phyloP scores from a whole-genome alignment of 1,140 invertebrate genomes.

The Glomeris maerens region DNA sequence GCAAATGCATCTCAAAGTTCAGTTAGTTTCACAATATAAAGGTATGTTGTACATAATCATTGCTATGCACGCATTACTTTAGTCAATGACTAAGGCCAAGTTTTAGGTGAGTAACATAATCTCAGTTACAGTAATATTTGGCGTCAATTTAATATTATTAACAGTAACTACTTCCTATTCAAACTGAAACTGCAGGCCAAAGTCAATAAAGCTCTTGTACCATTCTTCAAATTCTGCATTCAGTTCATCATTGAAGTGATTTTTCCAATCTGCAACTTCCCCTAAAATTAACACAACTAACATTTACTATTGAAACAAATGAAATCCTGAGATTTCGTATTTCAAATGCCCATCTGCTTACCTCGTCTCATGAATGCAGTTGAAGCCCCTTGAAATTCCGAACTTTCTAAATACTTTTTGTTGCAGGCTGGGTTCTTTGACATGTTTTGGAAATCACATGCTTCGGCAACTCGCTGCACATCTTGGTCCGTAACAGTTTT shows the following conservation, averaged over 20 bases:
- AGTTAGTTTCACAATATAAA: too few species aligned
- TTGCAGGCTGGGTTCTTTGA: constrained; percentile 53
- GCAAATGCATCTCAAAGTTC: too few species aligned
- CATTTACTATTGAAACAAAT: background rate
- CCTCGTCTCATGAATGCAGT: constrained; percentile 25
- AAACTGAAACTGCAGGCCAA: too few species aligned
- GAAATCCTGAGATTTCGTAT: constrained; percentile 22
- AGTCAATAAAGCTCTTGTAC: too few species aligned
- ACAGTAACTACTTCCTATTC: too few species aligned
- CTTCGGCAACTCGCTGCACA: background rate
- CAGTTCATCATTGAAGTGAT: constrained; percentile 20
- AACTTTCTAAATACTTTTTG: constrained; percentile 14
- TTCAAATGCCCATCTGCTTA: constrained; percentile 34
- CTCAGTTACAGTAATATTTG: too few species aligned
- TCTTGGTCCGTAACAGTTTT: background rate
- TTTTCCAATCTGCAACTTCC: constrained; percentile 20
- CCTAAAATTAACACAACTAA: constrained; percentile 16
- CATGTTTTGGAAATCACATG: constrained; percentile 40
- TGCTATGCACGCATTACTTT: too few species aligned
- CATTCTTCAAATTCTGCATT: constrained; percentile 14
- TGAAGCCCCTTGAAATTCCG: too few species aligned
- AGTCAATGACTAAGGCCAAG: too few species aligned
- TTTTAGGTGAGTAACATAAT: too few species aligned
- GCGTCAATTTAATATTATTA: too few species aligned
- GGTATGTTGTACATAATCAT: too few species aligned